These are phyloP conservation scores for Willisornis vidua DNA, from an alignment of 2,113 vertebrate genomes.

Conservation along the genomic window DNA sequence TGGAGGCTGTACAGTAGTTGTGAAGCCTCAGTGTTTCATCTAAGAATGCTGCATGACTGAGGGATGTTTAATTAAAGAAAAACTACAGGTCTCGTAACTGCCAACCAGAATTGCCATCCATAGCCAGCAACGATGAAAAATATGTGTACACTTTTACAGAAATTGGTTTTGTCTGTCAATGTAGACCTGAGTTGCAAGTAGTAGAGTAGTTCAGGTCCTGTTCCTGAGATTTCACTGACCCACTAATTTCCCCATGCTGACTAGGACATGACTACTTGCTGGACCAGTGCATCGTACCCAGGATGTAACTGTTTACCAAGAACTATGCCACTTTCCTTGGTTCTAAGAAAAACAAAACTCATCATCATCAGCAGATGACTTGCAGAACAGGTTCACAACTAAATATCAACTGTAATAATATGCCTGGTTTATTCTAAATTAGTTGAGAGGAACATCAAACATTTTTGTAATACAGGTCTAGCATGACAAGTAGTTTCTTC, in stretches of 20 bases:
- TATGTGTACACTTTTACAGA: background rate
- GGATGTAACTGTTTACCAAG: background rate
- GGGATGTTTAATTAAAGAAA: background rate
- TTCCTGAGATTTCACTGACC: background rate
- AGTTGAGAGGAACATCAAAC: background rate
- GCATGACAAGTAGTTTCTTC: background rate
- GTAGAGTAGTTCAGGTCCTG: background rate
- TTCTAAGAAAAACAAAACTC: background rate
- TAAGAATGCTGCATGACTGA: background rate
- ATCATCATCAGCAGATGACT: background rate
- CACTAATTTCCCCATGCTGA: background rate
- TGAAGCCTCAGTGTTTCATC: background rate
- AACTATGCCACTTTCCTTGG: background rate
- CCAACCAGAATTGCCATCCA: background rate
- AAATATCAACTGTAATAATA: background rate
- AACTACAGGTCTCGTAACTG: background rate
- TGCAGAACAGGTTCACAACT: background rate
- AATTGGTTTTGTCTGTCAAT: background rate
- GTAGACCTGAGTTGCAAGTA: background rate
- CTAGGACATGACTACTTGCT: background rate
- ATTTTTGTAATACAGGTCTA: background rate
- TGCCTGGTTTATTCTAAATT: background rate
- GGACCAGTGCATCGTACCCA: background rate
- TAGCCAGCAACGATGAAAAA: background rate
- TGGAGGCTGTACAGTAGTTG: fast-evolving